A percentile compares a stretch with the other conserved stretches of the same genome.
phyloP scores from a whole-genome alignment of 1,140 invertebrate species.

The Aphis craccivora region DNA sequence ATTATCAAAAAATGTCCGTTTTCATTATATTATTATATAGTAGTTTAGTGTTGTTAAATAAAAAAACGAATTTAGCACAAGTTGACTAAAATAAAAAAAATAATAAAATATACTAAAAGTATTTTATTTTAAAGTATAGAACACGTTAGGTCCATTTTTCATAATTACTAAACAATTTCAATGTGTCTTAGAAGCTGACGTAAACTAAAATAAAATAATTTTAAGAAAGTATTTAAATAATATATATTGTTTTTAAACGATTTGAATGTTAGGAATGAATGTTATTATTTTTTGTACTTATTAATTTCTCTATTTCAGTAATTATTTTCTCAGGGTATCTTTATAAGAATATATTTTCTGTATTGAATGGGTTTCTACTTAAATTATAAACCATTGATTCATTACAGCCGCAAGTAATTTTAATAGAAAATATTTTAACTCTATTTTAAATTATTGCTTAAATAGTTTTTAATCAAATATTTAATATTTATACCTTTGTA shows the following conservation, averaged over 20 bases:
- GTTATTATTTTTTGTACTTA: background rate
- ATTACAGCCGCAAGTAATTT: background rate
- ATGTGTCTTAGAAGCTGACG: background rate
- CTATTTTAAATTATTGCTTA: background rate
- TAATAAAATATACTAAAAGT: background rate
- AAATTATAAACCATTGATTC: background rate
- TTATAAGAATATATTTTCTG: background rate
- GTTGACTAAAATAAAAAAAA: background rate
- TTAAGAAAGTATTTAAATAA: background rate
- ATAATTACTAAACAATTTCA: background rate
- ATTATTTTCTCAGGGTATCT: background rate
- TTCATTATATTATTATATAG: background rate
- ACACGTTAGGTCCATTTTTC: background rate
- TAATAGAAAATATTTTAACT: background rate
- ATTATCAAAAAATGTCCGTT: constrained; percentile 19
- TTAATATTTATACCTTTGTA: background rate
- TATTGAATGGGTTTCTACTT: background rate
- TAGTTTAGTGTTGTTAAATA: background rate
- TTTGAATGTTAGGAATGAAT: no score
- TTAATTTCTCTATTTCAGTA: background rate
- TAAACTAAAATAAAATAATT: background rate
- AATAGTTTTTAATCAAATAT: background rate
- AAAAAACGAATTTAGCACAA: background rate
- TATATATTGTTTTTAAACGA: background rate
- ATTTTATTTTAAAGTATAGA: background rate